phyloP scores from a whole-genome alignment of 2,888 invertebrate species.

The Toxonevra muliebris region DNA sequence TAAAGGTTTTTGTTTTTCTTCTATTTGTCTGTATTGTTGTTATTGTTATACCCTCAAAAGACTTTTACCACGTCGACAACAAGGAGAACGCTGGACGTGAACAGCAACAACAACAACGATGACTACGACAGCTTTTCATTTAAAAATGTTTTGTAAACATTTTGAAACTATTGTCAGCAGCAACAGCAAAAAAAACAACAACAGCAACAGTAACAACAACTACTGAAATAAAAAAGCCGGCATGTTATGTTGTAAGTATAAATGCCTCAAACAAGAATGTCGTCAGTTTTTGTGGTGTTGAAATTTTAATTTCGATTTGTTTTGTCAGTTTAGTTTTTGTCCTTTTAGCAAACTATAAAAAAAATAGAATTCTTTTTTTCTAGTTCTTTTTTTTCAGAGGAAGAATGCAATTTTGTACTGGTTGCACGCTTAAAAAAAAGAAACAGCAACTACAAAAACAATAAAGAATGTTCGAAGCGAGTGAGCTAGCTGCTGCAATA shows the following conservation, averaged over 20 bases:
- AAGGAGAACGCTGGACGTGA: too few relatives aligned
- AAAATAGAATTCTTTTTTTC: neutral
- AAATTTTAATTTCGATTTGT: constrained; percentile 46
- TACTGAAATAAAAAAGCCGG: neutral
- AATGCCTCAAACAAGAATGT: constrained; percentile 1
- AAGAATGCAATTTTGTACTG: constrained; percentile 23
- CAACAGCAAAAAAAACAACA: constrained; percentile 3
- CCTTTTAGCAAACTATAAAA: neutral
- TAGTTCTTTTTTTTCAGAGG: constrained; percentile 11
- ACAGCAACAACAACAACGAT: too few relatives aligned
- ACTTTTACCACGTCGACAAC: neutral
- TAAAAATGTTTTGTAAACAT: constrained; percentile 25
- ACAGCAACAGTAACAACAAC: neutral
- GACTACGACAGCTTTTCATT: neutral
- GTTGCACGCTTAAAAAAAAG: neutral
- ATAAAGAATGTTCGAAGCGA: neutral
- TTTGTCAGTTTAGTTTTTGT: constrained; percentile 28
- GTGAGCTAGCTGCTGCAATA: neutral
- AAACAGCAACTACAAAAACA: neutral
- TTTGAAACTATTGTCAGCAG: constrained; percentile 1
- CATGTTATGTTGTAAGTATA: neutral
- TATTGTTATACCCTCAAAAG: neutral
- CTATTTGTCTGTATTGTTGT: neutral
- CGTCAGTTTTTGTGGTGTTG: constrained; percentile 36
- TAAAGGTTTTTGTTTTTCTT: neutral